Base-by-base conservation (phyloP, 2,113 vertebrate genomes). In the Atlantisia rogersi region DNA sequence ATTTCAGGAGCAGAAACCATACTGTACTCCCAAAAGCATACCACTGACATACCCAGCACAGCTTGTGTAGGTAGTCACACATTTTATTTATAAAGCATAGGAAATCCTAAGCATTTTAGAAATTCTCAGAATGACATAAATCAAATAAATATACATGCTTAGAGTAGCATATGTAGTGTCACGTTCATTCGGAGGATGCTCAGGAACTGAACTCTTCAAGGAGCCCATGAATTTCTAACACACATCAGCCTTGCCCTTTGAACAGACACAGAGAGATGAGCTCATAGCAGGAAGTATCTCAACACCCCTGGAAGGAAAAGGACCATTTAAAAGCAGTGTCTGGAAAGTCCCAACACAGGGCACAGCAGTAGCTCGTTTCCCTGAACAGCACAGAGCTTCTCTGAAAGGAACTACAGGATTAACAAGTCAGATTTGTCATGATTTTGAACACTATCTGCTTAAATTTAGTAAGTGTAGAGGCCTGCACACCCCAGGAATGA, bases 121-220 rank as follows among this genome's bases (percentile, higher is more conserved):
- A 68, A 84, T 32, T 52, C 73, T 92, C 65, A 63, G 46, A 91
- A n/a, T 37, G 7, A 83, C 73, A 75, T 60, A 82, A 94, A 64
- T 68, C 56, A 91, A 91, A 88, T 86, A 93, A 90, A 92, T 84
- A 86, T 46, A 82, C 46, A 78, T 76, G 55, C 25, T 91, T 76
- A 74, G 53, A 48, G 80, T 60, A 78, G 35, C 14, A 64, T 7
- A 15, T 5, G 11, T 12, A 60, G 60, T 5, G 6, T n/a, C 10
- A 5, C 26, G 42, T 26, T 92, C 60, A 73, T 39, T 56, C 80
- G 53, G 52, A 88, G 82, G 81, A 62, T 5, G 26, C n/a, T 87
- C 32, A 58, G 70, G 62, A 74, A 92, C 48, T 60, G 18, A 87
- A 44, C 32, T 48, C 48, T 64, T 94, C 29, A 86, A 67, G 76